Conservation (phyloP, 2,113 vertebrate species). For the Polyodon spathula region DNA sequence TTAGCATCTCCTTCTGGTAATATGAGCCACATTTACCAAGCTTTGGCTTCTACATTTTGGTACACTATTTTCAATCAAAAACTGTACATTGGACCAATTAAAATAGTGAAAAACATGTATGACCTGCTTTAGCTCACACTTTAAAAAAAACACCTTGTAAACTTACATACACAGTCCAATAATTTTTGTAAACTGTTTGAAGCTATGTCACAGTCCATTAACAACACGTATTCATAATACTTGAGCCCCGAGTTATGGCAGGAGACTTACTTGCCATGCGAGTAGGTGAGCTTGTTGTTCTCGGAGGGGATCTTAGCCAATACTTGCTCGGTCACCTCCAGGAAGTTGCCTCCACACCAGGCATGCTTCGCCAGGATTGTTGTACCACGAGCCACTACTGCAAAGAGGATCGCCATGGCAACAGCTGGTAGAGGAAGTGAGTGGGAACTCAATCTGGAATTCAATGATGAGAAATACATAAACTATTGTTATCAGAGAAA, state of each 20-base stretch:
- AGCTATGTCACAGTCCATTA: too few species aligned
- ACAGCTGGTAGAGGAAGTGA: slow-evolving; percentile 23
- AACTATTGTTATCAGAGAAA: too few species aligned
- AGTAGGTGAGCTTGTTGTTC: slow-evolving; percentile 95
- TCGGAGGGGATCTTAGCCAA: slow-evolving; percentile 91
- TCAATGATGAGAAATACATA: too few species aligned
- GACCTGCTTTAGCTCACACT: too few species aligned
- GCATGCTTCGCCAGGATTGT: slow-evolving; percentile 94
- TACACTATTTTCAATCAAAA: neutral
- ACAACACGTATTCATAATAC: neutral
- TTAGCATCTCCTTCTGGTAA: too few species aligned
- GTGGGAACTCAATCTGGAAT: too few species aligned
- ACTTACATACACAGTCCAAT: too few species aligned
- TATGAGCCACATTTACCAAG: too few species aligned
- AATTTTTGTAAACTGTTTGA: too few species aligned
- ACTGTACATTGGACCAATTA: neutral
- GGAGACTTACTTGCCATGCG: slow-evolving; percentile 78
- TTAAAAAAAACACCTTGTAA: too few species aligned
- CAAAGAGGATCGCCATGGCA: slow-evolving; percentile 93
- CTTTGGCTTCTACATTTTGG: too few species aligned
- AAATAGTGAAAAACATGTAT: neutral
- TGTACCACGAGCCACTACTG: slow-evolving; percentile 88
- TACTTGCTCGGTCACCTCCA: slow-evolving; percentile 96
- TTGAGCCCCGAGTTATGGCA: neutral
- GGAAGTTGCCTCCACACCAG: slow-evolving; percentile 92